phyloP scores from a whole-genome alignment of 64 coral and sea anemone species.

The Porites lutea region DNA sequence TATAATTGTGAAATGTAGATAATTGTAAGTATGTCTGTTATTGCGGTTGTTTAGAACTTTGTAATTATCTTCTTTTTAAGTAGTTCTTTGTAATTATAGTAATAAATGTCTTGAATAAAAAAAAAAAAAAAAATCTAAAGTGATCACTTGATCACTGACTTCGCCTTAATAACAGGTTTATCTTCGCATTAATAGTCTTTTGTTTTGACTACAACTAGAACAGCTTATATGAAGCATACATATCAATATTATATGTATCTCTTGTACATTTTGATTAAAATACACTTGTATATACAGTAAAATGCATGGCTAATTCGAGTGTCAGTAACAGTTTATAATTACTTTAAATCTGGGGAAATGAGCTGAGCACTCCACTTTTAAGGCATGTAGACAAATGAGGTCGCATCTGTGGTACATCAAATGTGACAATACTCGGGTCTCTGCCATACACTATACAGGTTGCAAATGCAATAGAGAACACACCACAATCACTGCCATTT shows the following conservation, averaged over 20 bases:
- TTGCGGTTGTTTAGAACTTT: no score
- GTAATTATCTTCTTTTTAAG: no score
- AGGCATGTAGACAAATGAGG: conserved; percentile 3
- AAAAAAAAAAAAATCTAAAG: no score
- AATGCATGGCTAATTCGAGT: background rate
- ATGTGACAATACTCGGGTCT: conserved; percentile 15
- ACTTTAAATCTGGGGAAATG: conserved; percentile 11
- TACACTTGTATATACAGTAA: conserved; percentile 11
- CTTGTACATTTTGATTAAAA: background rate
- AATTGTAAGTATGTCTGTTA: no score
- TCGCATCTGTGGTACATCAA: conserved; percentile 21
- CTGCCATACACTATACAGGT: conserved; percentile 6
- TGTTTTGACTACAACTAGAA: conserved; percentile 16
- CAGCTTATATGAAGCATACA: conserved; percentile 13
- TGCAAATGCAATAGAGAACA: background rate
- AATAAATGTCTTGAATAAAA: no score
- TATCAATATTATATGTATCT: conserved; percentile 11
- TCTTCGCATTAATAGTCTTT: conserved; percentile 1
- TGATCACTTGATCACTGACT: background rate
- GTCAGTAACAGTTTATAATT: conserved; percentile 12
- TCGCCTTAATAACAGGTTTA: background rate
- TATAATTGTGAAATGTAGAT: no score
- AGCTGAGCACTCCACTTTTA: conserved; percentile 4
- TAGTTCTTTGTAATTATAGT: no score
- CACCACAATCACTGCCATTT: no score